phyloP scores from a whole-genome alignment of 2,888 invertebrate genomes.

The Hipparchia semele region DNA sequence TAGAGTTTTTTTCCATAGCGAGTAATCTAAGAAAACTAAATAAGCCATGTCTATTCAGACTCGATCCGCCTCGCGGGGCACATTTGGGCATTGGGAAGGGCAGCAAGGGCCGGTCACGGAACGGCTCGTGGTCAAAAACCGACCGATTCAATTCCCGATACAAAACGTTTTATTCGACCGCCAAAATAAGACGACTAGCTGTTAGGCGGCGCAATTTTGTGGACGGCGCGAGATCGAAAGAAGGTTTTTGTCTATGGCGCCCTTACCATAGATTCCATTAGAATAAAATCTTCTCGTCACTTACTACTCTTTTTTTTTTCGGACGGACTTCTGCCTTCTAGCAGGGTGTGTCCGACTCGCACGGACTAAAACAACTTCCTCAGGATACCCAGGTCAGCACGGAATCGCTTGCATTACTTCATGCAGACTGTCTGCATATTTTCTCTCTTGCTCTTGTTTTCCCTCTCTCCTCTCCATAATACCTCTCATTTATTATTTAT shows the following conservation, averaged over 20 bases:
- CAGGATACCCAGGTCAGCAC: no score
- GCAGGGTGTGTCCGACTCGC: no score
- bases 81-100: conserved; percentile 14
- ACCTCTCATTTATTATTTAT: no score
- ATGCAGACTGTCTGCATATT: no score
- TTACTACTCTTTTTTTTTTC: no score
- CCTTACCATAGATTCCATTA: conserved; percentile 27
- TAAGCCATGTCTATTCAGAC: conserved; percentile 22
- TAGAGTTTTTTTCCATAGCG: not conserved
- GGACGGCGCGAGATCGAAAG: conserved; percentile 57
- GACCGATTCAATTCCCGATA: conserved; percentile 73
- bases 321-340: no score
- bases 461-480: no score
- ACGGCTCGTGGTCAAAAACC: conserved; percentile 40
- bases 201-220: conserved; percentile 61
- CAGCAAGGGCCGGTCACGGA: conserved; percentile 18
- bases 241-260: conserved; percentile 34
- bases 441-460: no score
- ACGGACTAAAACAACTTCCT: no score
- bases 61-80: conserved; percentile 30
- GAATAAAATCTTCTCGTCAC: not conserved
- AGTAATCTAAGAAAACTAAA: conserved; percentile 5
- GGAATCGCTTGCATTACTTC: no score
- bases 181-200: conserved; percentile 60
- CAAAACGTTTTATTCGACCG: conserved; percentile 71